Percentiles rank a stretch among this genome's conserved stretches.
phyloP scores from a whole-genome alignment of 2,888 invertebrate species.

The Acrobasis repandana region DNA sequence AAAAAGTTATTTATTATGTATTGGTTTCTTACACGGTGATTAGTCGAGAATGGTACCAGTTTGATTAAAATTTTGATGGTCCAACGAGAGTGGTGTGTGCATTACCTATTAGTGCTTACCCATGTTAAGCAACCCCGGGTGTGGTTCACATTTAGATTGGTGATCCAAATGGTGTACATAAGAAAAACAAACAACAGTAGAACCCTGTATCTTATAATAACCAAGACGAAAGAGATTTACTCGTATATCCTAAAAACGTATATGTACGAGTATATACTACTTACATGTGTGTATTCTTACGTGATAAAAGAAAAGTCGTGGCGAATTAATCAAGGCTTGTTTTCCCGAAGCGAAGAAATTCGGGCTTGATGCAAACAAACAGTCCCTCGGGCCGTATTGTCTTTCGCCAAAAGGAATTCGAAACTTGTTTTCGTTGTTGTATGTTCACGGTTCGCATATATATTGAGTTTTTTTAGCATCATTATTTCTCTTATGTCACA shows the following conservation, averaged over 20 bases:
- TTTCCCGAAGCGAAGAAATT: slow-evolving; percentile 51
- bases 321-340: slow-evolving; percentile 64
- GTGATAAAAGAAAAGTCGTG: slow-evolving; percentile 44
- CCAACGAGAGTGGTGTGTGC: too few relatives aligned
- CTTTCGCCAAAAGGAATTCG: slow-evolving; percentile 48
- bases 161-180: too few relatives aligned
- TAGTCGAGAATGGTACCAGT: too few relatives aligned
- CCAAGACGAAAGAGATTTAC: neutral
- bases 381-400: slow-evolving; percentile 50
- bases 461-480: slow-evolving; percentile 17
- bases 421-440: slow-evolving; percentile 36
- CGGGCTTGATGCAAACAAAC: slow-evolving; percentile 54
- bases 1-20: too few relatives aligned
- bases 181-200: too few relatives aligned
- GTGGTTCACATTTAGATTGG: too few relatives aligned
- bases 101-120: too few relatives aligned
- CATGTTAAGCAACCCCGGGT: too few relatives aligned
- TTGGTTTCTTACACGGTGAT: too few relatives aligned
- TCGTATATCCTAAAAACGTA: neutral
- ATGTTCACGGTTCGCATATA: slow-evolving; percentile 11
- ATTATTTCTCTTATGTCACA: slow-evolving; percentile 11
- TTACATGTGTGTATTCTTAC: neutral
- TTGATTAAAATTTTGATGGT: too few relatives aligned
- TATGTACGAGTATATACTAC: neutral
- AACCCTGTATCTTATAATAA: too few relatives aligned